phyloP scores from a whole-genome alignment of 92 coral and sea anemone genomes.

The Parazoanthus darwini region DNA sequence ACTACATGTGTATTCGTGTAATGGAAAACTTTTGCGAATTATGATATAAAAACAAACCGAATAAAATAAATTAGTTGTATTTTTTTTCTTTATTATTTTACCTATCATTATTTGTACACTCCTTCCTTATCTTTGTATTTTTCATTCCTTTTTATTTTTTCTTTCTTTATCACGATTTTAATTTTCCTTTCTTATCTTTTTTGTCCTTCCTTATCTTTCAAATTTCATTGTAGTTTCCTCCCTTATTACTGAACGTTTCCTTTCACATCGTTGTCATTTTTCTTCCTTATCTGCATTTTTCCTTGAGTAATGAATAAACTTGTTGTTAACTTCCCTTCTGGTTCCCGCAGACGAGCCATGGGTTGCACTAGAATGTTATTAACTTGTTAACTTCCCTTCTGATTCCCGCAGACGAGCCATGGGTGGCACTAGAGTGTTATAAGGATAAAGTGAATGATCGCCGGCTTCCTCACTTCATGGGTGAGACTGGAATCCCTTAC shows the following conservation, averaged over 20 bases:
- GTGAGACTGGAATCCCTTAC: constrained; percentile 14
- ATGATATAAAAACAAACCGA: too few species aligned
- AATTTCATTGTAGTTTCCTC: too few species aligned
- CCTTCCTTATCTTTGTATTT: too few species aligned
- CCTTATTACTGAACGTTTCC: neutral
- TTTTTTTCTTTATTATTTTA: too few species aligned
- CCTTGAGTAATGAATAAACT: neutral
- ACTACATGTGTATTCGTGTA: too few species aligned
- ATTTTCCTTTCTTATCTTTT: too few species aligned
- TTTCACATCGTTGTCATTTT: neutral
- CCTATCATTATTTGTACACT: too few species aligned
- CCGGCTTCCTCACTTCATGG: constrained; percentile 26
- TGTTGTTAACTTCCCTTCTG: neutral
- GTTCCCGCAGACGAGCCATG: neutral
- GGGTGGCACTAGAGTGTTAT: constrained; percentile 37
- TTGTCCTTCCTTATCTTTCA: too few species aligned
- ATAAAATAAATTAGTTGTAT: too few species aligned
- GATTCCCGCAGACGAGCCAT: neutral
- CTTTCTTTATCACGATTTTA: too few species aligned
- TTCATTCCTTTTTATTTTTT: too few species aligned
- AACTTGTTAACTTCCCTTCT: neutral
- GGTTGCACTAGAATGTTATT: constrained; percentile 35
- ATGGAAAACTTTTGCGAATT: too few species aligned
- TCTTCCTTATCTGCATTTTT: neutral
- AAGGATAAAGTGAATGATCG: neutral